Percentiles rank a stretch among this genome's conserved stretches.
Evolutionary conservation across 2,797 vertebrate genomes (phyloP).

Genomic region (Premnoplex brunnescens): DNA sequence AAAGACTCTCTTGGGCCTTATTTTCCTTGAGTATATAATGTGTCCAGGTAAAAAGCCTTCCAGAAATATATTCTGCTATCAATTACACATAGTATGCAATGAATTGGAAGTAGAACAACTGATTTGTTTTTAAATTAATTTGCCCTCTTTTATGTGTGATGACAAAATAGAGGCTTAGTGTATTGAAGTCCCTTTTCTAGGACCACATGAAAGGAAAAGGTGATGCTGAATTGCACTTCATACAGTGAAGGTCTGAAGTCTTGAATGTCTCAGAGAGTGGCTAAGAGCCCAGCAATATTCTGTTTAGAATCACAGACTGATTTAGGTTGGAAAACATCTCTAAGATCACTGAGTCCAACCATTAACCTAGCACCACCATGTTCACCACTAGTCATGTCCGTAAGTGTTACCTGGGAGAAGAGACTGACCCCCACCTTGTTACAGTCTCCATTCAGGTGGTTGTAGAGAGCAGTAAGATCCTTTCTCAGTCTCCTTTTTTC

Average conservation of each 20-base stretch:
- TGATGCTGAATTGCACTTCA: background rate
- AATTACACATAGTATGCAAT: background rate
- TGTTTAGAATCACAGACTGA: background rate
- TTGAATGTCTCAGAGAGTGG: background rate
- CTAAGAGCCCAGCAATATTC: background rate
- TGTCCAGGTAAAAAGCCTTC: background rate
- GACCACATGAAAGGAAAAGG: conserved; percentile 19
- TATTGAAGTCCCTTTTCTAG: background rate
- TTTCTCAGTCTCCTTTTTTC: background rate
- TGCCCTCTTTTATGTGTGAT: conserved; percentile 27
- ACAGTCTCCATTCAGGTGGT: background rate
- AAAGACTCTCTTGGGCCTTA: background rate
- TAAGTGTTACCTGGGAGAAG: background rate
- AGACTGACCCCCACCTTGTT: background rate
- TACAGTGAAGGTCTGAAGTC: background rate
- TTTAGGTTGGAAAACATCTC: background rate
- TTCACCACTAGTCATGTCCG: background rate
- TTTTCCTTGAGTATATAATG: background rate
- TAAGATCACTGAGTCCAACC: background rate
- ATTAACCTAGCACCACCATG: background rate
- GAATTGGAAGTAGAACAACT: conserved; percentile 18
- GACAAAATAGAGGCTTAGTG: background rate
- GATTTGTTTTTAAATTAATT: conserved; percentile 60
- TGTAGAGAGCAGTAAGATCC: background rate
- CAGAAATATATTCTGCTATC: conserved; percentile 23